These are phyloP conservation scores for Ormyrus rosae DNA, from an alignment of 2,888 invertebrate species.

Conservation along the genomic window DNA sequence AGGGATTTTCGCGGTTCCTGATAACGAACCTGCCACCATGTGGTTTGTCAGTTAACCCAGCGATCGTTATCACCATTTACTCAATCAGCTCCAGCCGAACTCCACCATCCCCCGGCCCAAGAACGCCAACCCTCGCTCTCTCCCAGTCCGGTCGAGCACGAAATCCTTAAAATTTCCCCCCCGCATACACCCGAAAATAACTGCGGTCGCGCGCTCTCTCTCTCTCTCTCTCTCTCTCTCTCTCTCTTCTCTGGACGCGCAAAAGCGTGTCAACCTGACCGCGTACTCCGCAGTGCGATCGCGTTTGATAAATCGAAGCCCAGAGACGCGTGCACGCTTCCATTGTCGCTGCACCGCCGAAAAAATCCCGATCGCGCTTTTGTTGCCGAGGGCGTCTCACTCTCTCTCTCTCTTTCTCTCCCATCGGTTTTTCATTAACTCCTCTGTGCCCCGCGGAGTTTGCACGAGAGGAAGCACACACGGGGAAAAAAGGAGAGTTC, in stretches of 20 bases:
- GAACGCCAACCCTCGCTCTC: no score
- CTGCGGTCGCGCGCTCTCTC: no score
- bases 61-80: no score
- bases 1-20: no score
- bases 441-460: background rate
- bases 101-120: no score
- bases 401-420: background rate
- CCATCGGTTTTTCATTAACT: conserved; percentile 31
- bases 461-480: background rate
- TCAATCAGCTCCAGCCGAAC: no score
- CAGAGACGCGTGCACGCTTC: background rate
- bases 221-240: background rate
- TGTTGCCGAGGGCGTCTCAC: no score
- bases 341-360: background rate
- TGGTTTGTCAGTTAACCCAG: no score
- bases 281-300: conserved; percentile 35
- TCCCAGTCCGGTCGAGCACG: no score
- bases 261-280: background rate
- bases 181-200: no score
- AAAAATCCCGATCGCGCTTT: background rate
- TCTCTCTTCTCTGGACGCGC: conserved; percentile 2
- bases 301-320: conserved; percentile 41
- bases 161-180: no score
- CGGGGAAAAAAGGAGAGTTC: background rate
- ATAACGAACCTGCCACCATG: no score